Evolutionary conservation across 2,113 vertebrate species (phyloP), one percentile per base, ranked within the genome.

Genomic region (Scalopus aquaticus): DNA sequence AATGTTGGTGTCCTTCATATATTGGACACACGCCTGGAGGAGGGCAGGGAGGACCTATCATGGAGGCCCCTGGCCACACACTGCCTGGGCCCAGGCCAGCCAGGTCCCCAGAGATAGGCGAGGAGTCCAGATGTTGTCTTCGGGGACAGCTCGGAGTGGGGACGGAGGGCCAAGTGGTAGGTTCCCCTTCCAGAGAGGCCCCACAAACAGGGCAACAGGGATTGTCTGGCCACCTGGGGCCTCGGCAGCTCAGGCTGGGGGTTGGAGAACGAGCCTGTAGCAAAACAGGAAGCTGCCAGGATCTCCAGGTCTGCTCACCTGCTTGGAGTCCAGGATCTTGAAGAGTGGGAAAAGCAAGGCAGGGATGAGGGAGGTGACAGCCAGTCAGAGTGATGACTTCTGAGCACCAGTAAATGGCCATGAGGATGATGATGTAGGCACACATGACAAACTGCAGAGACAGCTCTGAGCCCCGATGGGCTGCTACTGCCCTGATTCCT

Each of bases 401-500:
- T 0, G 99, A 99, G 97, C 99, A 99, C 99, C 99, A 99, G 97
- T 98, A 99, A 30, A 99, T 97, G 1, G 99, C 99, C 99, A 99
- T 99, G 96, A 99, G 96, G 91, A 99, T 92, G 87, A 99, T 99
- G 95, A 99, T 96, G 44, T 99, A 99, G 12, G 98, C 99, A 81
- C 99, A 99, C 97, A 96, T 98, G 97, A 99, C 99, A 95, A 99
- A 98, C 99, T 99, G 98, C 73, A 98, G 95, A 97, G 20, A 73
- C 7, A 80, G 96, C 0, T 51, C 60, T 96, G 56, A 96, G 20
- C 39, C 91, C n/a, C 0, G 0, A 73, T 5, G 1, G 2, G 37
- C 22, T 1, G 74, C 51, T 0, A 19, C 73, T 0, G 0, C 37
- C 60, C 6, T 13, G 1, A 22, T 30, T 12, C 42, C 42, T 12